Base-by-base conservation (phyloP, 2,113 vertebrate genomes). In the Sclerurus mexicanus region DNA sequence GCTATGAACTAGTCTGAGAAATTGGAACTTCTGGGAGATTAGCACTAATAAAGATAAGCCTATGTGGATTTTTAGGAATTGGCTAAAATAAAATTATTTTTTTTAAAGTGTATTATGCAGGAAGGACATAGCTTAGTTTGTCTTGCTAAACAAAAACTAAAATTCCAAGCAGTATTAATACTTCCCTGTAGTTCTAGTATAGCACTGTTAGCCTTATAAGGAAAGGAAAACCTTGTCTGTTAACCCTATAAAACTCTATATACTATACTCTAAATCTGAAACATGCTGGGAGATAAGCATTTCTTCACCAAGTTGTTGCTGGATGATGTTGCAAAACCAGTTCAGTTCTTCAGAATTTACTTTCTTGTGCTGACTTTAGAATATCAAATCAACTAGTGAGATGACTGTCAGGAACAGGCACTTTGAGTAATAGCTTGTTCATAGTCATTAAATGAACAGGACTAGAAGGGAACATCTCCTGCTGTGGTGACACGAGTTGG, bases 361-460 rank as follows among this genome's bases (percentile, higher is more conserved):
- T 86, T 82, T 79, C 21, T 52, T 71, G 13, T 10, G 35, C 50
- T 88, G 68, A 86, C 35, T 78, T 78, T 1, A 72, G 33, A 71
- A 11, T 93, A 88, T 31, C 44, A 90, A 75, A 81, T 79, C 39
- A 78, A 16, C 72, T 92, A 84, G 35, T 56, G 79, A 94, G 75
- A 86, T 96, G 95, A 90, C 68, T 96, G 82, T 87, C 20, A 16
- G 27, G 46, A 85, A 72, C n/a, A 81, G 90, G 77, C 82, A 56
- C 93, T 90, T 92, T 93, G 93, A 94, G 77, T 95, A 95, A 87
- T 44, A 53, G 35, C 64, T 77, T 27, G 33, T 63, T 95, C 30
- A 8, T 56, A 72, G 79, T 35, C 49, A 72, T 69, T 44, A 74
- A 84, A 59, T 78, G 35, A 85, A n/a, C 19, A 52, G 47, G 58